Percentiles rank a stretch among this genome's conserved stretches.
Evolutionary conservation across 2,113 vertebrate species (phyloP).

Genomic region (Tonatia bakeri): DNA sequence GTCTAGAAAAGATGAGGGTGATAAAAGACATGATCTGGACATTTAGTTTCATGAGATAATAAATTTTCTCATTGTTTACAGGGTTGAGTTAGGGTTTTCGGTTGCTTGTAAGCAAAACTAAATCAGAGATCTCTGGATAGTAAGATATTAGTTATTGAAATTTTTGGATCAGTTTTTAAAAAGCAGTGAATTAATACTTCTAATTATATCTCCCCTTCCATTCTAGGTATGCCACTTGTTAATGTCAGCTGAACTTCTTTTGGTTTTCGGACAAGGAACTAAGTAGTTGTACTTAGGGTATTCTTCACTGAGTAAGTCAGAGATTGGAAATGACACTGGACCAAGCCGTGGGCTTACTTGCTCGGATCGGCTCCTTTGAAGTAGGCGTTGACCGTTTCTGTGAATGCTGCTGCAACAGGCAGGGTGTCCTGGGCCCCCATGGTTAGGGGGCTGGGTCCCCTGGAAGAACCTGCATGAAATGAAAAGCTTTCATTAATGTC

Average conservation of each 20-base stretch:
- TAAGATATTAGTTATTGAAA: background rate
- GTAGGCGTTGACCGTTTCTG: constrained; percentile 97
- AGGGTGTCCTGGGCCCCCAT: constrained; percentile 98
- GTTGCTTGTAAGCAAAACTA: background rate
- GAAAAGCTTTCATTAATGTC: constrained; percentile 49
- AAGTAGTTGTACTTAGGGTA: background rate
- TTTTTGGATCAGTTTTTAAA: background rate
- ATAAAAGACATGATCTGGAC: background rate
- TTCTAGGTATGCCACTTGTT: background rate
- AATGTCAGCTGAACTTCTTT: background rate
- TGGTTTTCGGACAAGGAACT: background rate
- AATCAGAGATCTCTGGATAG: background rate
- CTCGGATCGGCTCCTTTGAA: constrained; percentile 98
- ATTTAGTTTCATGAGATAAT: background rate
- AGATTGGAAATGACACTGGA: background rate
- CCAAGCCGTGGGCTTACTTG: constrained; percentile 85
- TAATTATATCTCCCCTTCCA: background rate
- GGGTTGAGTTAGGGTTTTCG: background rate
- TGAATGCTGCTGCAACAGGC: constrained; percentile 97
- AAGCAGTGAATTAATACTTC: background rate
- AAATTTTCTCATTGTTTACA: background rate
- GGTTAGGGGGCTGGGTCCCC: constrained; percentile 97
- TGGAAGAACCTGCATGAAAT: constrained; percentile 88
- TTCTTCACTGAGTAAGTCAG: accelerated
- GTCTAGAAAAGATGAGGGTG: background rate